Evolutionary conservation across 1,140 invertebrate genomes (phyloP).

Genomic region (Cyclina sinensis): DNA sequence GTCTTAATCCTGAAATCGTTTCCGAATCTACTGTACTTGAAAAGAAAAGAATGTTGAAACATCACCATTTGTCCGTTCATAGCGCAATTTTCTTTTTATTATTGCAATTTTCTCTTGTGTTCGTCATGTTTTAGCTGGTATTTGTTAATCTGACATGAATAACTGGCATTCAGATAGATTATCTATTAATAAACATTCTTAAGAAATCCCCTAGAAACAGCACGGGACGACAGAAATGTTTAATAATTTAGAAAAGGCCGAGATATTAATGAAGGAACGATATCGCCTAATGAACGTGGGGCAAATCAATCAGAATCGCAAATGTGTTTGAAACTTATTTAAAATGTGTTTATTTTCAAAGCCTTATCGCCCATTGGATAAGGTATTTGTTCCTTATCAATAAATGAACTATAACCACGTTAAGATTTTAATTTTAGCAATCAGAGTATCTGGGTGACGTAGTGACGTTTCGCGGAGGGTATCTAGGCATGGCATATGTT

Average conservation of each 20-base stretch:
- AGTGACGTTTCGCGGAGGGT: slow-evolving; percentile 15
- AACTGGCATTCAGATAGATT: slow-evolving; percentile 50
- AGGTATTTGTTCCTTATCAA: slow-evolving; percentile 53
- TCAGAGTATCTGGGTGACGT: slow-evolving; percentile 46
- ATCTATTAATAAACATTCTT: slow-evolving; percentile 52
- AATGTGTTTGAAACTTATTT: slow-evolving; percentile 69
- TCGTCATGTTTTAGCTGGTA: neutral
- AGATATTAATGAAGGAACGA: slow-evolving; percentile 53
- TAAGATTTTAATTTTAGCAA: slow-evolving; percentile 58
- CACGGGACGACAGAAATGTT: slow-evolving; percentile 59
- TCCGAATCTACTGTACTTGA: too few relatives aligned
- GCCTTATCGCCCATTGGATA: slow-evolving; percentile 52
- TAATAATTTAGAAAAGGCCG: slow-evolving; percentile 54
- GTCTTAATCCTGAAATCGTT: too few relatives aligned
- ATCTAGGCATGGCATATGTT: slow-evolving; percentile 56
- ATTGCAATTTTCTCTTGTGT: neutral
- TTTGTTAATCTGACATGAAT: slow-evolving; percentile 51
- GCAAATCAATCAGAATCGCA: slow-evolving; percentile 62
- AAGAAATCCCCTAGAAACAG: slow-evolving; percentile 36
- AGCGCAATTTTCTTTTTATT: neutral
- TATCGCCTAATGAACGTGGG: slow-evolving; percentile 55
- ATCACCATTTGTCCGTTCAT: neutral
- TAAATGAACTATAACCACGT: slow-evolving; percentile 57
- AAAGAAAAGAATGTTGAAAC: too few relatives aligned
- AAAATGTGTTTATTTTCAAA: slow-evolving; percentile 71